Conservation (phyloP, 2,113 vertebrate species). For the Engystomops pustulosus region DNA sequence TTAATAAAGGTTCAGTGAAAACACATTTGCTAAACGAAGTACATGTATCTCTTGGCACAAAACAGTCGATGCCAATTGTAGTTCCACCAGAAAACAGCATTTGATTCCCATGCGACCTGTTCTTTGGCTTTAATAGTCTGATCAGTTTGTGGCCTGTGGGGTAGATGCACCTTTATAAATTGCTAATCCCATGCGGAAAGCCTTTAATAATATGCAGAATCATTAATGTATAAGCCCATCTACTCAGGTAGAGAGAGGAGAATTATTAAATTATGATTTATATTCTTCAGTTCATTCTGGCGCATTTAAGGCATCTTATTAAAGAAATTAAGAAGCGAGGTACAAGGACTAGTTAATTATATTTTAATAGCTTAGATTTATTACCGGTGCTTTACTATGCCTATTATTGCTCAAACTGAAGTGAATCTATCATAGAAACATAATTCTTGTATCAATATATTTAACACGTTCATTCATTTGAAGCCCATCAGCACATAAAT, state of each 20-base stretch:
- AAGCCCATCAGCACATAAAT: not conserved
- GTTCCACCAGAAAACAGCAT: no score
- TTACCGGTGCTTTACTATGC: not conserved
- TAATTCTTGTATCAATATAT: not conserved
- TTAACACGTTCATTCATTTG: not conserved
- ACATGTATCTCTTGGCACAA: no score
- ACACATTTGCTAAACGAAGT: no score
- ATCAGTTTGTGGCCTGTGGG: not conserved
- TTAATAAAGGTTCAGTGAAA: no score
- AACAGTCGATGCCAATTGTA: no score
- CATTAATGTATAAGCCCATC: not conserved
- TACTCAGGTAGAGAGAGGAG: not conserved
- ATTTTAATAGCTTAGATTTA: slow-evolving; percentile 20
- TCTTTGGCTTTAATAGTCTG: not conserved
- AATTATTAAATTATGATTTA: slow-evolving; percentile 5
- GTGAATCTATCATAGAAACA: not conserved
- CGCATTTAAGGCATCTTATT: not conserved
- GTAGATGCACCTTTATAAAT: not conserved
- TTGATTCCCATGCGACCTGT: no score
- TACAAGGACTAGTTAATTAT: not conserved
- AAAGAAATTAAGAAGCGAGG: not conserved
- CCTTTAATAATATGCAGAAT: not conserved
- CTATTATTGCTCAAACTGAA: not conserved
- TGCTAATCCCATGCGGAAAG: not conserved
- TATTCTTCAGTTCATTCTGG: not conserved